Evolutionary conservation across 2,888 invertebrate species (phyloP).

Genomic region (Agrotis segetum): DNA sequence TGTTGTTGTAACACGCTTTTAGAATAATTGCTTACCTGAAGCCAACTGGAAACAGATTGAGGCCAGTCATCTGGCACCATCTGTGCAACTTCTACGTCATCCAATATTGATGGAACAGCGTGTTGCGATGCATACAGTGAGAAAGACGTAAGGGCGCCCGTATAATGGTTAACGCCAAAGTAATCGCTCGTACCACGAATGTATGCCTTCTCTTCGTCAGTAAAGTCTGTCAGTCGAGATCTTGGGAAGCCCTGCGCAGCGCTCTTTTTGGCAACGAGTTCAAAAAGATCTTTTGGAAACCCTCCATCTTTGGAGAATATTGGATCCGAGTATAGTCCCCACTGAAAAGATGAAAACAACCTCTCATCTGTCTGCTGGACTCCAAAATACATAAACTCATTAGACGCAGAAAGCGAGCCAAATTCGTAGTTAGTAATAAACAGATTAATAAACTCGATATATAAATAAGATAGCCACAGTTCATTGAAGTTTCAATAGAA

Average conservation of each 20-base stretch:
- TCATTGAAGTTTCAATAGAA: conserved; percentile 35
- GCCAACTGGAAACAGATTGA: conserved; percentile 72
- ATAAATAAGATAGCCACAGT: too few relatives aligned
- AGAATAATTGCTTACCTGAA: conserved; percentile 68
- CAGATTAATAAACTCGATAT: not conserved
- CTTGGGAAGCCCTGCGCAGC: conserved; percentile 78
- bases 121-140: conserved; percentile 61
- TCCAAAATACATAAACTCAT: not conserved
- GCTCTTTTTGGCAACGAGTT: conserved; percentile 83
- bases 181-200: conserved; percentile 78
- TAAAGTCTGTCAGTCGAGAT: conserved; percentile 84
- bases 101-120: conserved; percentile 70
- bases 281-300: conserved; percentile 85
- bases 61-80: conserved; percentile 72
- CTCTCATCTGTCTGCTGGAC: not conserved
- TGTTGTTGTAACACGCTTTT: not conserved
- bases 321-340: conserved; percentile 85
- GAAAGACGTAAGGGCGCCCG: conserved; percentile 77
- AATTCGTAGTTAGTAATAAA: not conserved
- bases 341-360: conserved; percentile 64
- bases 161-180: conserved; percentile 93
- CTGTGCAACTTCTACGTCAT: conserved; percentile 69
- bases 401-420: not conserved
- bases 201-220: conserved; percentile 76
- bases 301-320: conserved; percentile 86